phyloP scores from a whole-genome alignment of 2,797 vertebrate genomes.

The Pseudochirops cupreus region DNA sequence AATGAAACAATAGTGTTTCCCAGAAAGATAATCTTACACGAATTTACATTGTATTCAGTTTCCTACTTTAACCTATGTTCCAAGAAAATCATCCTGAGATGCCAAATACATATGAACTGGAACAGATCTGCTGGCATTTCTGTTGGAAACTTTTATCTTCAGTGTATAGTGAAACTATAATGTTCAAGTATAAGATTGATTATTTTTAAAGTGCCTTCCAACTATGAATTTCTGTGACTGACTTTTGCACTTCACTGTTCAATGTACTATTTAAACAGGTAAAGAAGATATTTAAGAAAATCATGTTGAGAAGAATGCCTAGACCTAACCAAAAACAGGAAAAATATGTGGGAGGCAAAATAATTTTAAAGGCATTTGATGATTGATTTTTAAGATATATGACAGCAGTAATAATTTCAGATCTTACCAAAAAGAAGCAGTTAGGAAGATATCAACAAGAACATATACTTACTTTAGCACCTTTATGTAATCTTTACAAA shows the following conservation, averaged over 20 bases:
- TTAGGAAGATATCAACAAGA: not conserved
- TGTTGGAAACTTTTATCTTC: not conserved
- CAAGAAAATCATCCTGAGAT: not conserved
- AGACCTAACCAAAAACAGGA: not conserved
- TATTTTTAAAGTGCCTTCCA: not conserved
- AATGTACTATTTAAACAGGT: not conserved
- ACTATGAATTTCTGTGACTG: not conserved
- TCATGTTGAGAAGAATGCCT: not conserved
- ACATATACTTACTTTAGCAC: not conserved
- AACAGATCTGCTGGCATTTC: not conserved
- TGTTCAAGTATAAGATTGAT: not conserved
- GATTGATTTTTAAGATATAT: not conserved
- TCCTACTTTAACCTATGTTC: not conserved
- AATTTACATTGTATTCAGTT: not conserved
- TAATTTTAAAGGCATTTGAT: not conserved
- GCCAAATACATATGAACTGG: not conserved
- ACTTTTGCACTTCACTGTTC: not conserved
- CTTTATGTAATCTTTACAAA: not conserved
- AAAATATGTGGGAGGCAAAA: not conserved
- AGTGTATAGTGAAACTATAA: not conserved
- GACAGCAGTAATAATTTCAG: not conserved
- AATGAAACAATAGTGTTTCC: not conserved
- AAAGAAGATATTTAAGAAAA: not conserved
- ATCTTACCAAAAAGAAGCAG: not conserved
- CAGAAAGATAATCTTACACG: conserved; percentile 20